Base-by-base conservation (phyloP, 2,797 vertebrate species). In the Telmatherina bonti region DNA sequence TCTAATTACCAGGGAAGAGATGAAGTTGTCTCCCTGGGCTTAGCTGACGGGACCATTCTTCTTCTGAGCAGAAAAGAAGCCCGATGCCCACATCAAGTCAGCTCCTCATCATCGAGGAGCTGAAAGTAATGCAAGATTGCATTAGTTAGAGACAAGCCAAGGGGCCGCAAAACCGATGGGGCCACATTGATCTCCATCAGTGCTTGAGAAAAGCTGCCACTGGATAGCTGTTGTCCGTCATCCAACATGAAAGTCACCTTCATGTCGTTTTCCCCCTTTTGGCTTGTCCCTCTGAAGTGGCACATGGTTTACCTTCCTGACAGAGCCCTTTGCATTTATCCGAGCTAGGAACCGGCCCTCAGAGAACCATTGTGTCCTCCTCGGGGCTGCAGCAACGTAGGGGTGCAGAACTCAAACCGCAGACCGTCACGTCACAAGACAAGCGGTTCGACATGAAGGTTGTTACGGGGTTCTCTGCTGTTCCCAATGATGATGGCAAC, bases 1-100 rank as follows among this genome's bases (percentile, higher is more conserved):
- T 94, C 87, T 92, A 93, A 94, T 94, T 93, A 93, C 88, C 60
- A 72, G 70, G 35, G 79, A 83, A 70, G 88, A 91, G 85, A 93
- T 93, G 70, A 93, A 93, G 89, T 82, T 61, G 77, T 92, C 88
- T 90, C 79, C 59, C 59, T 7, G 30, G 78, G 83, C 85, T 62
- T n/a, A n/a, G 84, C 81, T 82, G 87, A 90, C 66, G 66, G 84
- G 58, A 67, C 81, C 76, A 90, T 92, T 91, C 84, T 83, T 89
- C 82, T 87, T 84, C 60, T 81, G 79, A 87, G 81, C 62, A 78
- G 77, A 87, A 81, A 80, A 75, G 79, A 82, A 58, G 64, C 71
- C 45, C 7, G 60, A 74, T 41, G 73, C 72, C 86, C 76, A 35
- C 67, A 79, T 87, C 73, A 70, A 83, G 87, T 75, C 70, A 51